Evolutionary conservation across 2,797 vertebrate genomes (phyloP).

Genomic region (Protosalanx chinensis): DNA sequence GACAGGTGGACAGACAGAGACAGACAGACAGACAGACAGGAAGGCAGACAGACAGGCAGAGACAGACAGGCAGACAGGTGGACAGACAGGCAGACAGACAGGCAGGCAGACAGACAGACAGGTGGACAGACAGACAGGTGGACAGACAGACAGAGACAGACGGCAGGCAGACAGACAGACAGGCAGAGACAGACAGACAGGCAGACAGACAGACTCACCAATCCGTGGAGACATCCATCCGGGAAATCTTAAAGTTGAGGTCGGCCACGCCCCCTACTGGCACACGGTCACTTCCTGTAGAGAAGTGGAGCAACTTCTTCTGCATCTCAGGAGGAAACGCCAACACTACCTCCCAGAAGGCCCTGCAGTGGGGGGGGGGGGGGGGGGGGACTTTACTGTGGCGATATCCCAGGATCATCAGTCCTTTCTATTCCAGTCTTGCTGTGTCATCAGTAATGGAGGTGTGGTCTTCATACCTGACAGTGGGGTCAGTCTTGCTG

Average conservation of each 20-base stretch:
- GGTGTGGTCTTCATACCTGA: not conserved
- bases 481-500: constrained; percentile 84
- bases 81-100: too few relatives aligned
- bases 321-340: constrained; percentile 89
- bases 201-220: constrained; percentile 70
- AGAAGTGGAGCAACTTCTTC: constrained; percentile 94
- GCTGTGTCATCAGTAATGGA: not conserved
- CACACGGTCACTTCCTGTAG: constrained; percentile 93
- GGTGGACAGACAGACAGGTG: too few relatives aligned
- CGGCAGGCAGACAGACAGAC: not conserved
- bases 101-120: too few relatives aligned
- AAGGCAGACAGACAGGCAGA: too few relatives aligned
- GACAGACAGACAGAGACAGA: not conserved
- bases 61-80: not conserved
- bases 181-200: not conserved
- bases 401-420: too few relatives aligned
- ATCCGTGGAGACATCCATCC: constrained; percentile 88
- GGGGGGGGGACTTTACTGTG: too few relatives aligned
- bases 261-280: constrained; percentile 94
- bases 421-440: too few relatives aligned
- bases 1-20: not conserved
- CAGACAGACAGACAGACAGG: not conserved
- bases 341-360: constrained; percentile 94
- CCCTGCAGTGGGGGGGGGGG: constrained; percentile 64
- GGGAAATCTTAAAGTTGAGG: constrained; percentile 95